Percentiles rank a stretch among this genome's conserved stretches.
phyloP scores from a whole-genome alignment of 2,113 vertebrate species.

The Progne subis region DNA sequence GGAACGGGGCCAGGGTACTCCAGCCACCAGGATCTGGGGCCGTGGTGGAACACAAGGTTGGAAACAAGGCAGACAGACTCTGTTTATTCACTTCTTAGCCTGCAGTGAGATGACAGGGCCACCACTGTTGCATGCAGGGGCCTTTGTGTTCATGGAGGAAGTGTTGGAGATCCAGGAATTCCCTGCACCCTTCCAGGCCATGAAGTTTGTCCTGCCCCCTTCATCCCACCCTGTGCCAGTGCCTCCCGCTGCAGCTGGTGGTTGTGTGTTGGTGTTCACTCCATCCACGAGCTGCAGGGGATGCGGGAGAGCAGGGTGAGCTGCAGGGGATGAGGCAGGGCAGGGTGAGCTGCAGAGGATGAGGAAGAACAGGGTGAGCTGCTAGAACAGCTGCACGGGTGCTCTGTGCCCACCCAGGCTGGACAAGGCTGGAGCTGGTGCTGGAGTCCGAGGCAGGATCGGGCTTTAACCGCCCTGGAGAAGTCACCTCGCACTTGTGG shows the following conservation, averaged over 20 bases:
- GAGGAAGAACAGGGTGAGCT: background rate
- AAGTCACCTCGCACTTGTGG: background rate
- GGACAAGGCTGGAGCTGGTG: rapidly evolving
- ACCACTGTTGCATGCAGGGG: background rate
- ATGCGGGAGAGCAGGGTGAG: background rate
- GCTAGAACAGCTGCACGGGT: background rate
- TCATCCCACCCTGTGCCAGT: rapidly evolving
- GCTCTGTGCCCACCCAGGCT: rapidly evolving
- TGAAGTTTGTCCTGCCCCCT: background rate
- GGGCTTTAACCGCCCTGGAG: rapidly evolving
- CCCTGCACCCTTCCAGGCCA: background rate
- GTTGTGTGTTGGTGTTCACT: background rate
- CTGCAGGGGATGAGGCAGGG: no score
- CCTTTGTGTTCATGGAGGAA: background rate
- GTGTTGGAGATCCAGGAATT: background rate
- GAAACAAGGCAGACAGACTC: background rate
- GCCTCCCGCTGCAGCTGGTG: background rate
- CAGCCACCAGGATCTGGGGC: rapidly evolving
- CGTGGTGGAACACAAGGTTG: rapidly evolving
- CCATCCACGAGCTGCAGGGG: background rate
- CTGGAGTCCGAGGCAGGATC: background rate
- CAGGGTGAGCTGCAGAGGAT: background rate
- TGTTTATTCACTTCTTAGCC: background rate
- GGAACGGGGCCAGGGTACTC: rapidly evolving
- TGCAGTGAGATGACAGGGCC: background rate